Percentiles rank a stretch among this genome's conserved stretches.
phyloP scores from a whole-genome alignment of 2,113 vertebrate genomes.

The Saguinus imperator region DNA sequence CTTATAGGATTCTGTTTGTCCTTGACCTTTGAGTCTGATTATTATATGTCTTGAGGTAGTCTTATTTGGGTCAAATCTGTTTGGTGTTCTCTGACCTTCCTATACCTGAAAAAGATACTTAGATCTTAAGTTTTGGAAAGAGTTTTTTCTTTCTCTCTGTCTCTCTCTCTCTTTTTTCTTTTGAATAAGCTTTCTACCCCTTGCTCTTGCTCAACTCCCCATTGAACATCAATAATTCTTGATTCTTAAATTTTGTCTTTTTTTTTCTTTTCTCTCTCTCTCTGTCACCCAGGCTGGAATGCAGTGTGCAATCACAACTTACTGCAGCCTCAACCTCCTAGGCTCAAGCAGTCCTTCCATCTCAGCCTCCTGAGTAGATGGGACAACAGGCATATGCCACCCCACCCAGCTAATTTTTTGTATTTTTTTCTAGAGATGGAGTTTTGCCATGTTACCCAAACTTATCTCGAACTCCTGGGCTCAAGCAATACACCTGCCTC shows the following conservation, averaged over 20 bases:
- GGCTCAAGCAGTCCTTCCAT: too few species aligned
- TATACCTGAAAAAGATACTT: neutral
- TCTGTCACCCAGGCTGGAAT: too few species aligned
- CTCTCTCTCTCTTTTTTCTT: too few species aligned
- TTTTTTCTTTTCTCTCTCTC: neutral
- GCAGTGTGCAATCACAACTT: too few species aligned
- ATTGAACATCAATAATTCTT: neutral
- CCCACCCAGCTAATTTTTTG: too few species aligned
- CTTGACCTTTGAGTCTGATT: neutral
- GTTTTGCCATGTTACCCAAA: too few species aligned
- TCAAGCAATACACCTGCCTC: too few species aligned
- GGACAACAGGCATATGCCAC: too few species aligned
- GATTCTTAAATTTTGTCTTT: neutral
- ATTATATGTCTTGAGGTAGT: neutral
- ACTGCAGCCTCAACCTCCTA: too few species aligned
- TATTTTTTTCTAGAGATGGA: too few species aligned
- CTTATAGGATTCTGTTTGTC: neutral
- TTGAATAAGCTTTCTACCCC: neutral
- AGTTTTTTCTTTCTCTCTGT: accelerated
- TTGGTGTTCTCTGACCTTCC: neutral
- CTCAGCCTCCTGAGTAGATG: too few species aligned
- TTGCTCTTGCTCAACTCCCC: neutral
- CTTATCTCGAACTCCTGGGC: too few species aligned
- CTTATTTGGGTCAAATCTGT: neutral
- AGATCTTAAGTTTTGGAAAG: neutral